phyloP scores from a whole-genome alignment of 2,113 vertebrate species.

The Protomyctophum bolini region DNA sequence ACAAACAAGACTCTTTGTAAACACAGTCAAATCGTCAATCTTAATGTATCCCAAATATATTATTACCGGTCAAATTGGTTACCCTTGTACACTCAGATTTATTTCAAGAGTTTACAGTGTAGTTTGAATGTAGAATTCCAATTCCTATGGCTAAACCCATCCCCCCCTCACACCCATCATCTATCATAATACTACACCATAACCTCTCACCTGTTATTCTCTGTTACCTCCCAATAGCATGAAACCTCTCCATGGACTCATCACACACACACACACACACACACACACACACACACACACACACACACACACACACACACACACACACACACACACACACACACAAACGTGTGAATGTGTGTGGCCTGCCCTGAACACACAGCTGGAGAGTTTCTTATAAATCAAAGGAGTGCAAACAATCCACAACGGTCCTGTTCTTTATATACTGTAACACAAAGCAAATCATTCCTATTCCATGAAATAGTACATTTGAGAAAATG shows the following conservation, averaged over 20 bases:
- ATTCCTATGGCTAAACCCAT: too few relatives aligned
- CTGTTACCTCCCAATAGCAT: neutral
- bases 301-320: too few relatives aligned
- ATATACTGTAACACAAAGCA: neutral
- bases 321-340: too few relatives aligned
- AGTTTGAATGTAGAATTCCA: too few relatives aligned
- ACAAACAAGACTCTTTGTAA: neutral
- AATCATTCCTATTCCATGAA: neutral
- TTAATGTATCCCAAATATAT: too few relatives aligned
- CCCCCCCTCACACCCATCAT: neutral
- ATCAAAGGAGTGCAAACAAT: constrained; percentile 43
- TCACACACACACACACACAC: too few relatives aligned
- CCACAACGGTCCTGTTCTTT: neutral
- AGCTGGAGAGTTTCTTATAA: constrained; percentile 28
- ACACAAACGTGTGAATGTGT: constrained; percentile 21
- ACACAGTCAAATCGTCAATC: too few relatives aligned
- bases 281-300: too few relatives aligned
- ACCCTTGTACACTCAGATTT: too few relatives aligned
- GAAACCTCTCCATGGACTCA: too few relatives aligned
- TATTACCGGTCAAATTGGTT: too few relatives aligned
- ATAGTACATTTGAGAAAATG: neutral
- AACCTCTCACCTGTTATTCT: neutral
- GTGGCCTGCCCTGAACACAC: constrained; percentile 31
- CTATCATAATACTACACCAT: neutral
- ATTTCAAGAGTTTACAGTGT: too few relatives aligned